Conservation (phyloP, 2,888 invertebrate genomes). For the Odontocerum albicorne region DNA sequence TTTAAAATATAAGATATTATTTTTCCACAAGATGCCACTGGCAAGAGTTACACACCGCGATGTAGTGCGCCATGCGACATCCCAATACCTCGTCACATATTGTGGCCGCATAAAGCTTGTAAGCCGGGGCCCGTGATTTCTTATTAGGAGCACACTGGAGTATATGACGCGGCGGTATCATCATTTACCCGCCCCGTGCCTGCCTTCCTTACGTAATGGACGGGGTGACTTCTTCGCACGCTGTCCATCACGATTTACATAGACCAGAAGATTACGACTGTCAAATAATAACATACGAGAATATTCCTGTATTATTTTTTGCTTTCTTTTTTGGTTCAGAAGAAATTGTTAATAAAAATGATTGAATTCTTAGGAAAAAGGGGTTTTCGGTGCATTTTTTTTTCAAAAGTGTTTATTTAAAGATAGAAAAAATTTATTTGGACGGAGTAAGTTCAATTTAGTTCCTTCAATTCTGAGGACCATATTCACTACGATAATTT, state of each 20-base stretch:
- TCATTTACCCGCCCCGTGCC: slow-evolving; percentile 6
- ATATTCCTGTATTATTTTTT: neutral
- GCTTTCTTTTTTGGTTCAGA: too few species aligned
- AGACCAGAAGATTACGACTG: slow-evolving; percentile 4
- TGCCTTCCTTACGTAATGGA: slow-evolving; percentile 13
- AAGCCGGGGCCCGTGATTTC: slow-evolving; percentile 27
- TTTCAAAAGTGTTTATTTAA: too few species aligned
- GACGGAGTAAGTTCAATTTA: too few species aligned
- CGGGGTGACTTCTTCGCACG: slow-evolving; percentile 5
- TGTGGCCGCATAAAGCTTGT: slow-evolving; percentile 26
- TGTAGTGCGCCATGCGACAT: slow-evolving; percentile 10
- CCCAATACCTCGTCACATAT: slow-evolving; percentile 31
- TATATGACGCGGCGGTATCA: slow-evolving; percentile 11
- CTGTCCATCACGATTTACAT: slow-evolving; percentile 14
- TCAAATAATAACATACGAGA: neutral
- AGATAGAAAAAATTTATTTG: too few species aligned
- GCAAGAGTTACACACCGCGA: too few species aligned
- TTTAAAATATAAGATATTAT: too few species aligned
- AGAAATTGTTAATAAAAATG: too few species aligned
- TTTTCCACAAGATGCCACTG: slow-evolving; percentile 14
- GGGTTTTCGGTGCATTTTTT: too few species aligned
- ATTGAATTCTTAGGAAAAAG: too few species aligned
- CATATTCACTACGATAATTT: too few species aligned
- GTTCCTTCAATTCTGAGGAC: too few species aligned
- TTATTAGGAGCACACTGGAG: slow-evolving; percentile 25